Evolutionary conservation across 2,113 vertebrate genomes (phyloP).

Genomic region (Patagioenas fasciata): DNA sequence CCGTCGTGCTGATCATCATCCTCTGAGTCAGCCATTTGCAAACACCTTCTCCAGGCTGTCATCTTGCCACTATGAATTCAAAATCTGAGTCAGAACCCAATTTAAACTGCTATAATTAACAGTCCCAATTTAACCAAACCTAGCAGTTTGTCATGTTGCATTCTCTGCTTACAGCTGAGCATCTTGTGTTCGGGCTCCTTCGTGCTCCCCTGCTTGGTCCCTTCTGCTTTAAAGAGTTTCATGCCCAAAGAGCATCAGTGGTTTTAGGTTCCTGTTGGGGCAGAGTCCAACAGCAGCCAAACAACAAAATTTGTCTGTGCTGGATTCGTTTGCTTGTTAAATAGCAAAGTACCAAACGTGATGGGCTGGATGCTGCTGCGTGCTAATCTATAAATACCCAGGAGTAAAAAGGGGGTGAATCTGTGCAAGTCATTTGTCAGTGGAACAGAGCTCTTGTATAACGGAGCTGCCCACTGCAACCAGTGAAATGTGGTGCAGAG

Average conservation of each 20-base stretch:
- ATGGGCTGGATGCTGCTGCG: not conserved
- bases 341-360: constrained; percentile 3
- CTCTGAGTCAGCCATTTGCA: constrained; percentile 67
- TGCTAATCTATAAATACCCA: constrained; percentile 24
- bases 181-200: constrained; percentile 30
- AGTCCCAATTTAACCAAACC: constrained; percentile 63
- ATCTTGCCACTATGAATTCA: constrained; percentile 58
- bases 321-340: not conserved
- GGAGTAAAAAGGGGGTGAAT: constrained; percentile 9
- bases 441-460: not conserved
- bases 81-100: constrained; percentile 69
- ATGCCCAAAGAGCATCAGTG: not conserved
- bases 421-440: not conserved
- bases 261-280: not conserved
- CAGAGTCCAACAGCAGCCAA: not conserved
- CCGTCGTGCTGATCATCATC: constrained; percentile 48
- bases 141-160: constrained; percentile 62
- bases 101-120: constrained; percentile 71
- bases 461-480: not conserved
- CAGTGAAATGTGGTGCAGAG: not conserved
- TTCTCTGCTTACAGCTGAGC: constrained; percentile 37
- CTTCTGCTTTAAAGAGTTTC: not conserved
- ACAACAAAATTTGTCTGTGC: not conserved
- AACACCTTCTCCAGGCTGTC: constrained; percentile 68
- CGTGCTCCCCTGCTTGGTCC: not conserved